A percentile compares a stretch with the other conserved stretches of the same genome.
These are phyloP conservation scores for Reticulitermes lucifugus DNA, from an alignment of 2,888 invertebrate genomes.

Conservation along the genomic window DNA sequence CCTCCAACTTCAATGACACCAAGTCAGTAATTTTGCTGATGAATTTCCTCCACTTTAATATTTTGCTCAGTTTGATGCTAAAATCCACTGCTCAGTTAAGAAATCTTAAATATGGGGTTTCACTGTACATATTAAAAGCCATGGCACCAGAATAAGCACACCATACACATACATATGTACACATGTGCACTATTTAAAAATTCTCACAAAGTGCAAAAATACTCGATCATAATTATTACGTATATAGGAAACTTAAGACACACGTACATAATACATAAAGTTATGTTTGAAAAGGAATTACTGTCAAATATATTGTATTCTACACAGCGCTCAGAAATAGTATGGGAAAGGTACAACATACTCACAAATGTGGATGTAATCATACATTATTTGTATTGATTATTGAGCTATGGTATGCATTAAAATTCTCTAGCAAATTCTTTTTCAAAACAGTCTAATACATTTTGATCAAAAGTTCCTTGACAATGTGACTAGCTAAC, in stretches of 20 bases:
- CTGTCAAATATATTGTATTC: background rate
- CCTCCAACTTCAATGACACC: too few species aligned
- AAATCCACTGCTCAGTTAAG: too few species aligned
- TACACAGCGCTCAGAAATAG: background rate
- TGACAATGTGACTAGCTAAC: background rate
- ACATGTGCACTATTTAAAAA: constrained; percentile 29
- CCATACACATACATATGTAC: background rate
- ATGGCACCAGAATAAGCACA: constrained; percentile 20
- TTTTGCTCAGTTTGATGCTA: too few species aligned
- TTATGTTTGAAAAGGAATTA: background rate
- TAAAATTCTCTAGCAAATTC: background rate
- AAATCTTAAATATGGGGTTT: too few species aligned
- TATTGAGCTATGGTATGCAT: background rate
- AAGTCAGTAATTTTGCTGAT: too few species aligned
- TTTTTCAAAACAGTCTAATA: background rate
- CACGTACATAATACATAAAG: constrained; percentile 3
- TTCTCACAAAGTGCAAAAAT: constrained; percentile 32
- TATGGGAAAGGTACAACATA: background rate
- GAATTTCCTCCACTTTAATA: too few species aligned
- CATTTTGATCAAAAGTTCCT: background rate
- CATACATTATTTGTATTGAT: background rate
- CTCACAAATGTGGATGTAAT: background rate
- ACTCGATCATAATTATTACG: constrained; percentile 17
- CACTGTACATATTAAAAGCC: background rate
- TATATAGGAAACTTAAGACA: background rate